A percentile compares a stretch with the other conserved stretches of the same genome.
Conservation (phyloP, 2,797 vertebrate species). For the Urosaurus nigricauda region DNA sequence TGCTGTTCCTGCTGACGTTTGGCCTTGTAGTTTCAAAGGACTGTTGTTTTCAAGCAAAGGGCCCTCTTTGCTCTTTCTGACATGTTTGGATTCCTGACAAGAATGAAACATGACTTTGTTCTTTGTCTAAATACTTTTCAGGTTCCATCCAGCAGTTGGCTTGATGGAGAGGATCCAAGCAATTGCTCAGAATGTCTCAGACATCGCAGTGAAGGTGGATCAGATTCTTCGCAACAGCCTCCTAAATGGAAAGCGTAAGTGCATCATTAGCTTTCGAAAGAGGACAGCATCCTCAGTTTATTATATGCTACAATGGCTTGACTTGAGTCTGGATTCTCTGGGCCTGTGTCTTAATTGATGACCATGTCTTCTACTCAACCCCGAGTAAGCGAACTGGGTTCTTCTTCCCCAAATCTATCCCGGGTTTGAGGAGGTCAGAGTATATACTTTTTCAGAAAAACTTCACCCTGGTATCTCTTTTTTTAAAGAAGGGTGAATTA, state of each 20-base stretch:
- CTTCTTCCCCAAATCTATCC: too few relatives aligned
- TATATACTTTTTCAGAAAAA: neutral
- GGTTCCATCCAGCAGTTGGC: conserved; percentile 85
- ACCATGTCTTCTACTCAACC: neutral
- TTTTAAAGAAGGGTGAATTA: neutral
- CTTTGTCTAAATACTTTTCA: conserved; percentile 60
- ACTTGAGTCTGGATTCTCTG: neutral
- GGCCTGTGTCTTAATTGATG: neutral
- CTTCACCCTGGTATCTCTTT: neutral
- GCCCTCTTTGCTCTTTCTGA: conserved; percentile 12
- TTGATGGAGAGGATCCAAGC: conserved; percentile 96
- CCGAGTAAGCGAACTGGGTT: neutral
- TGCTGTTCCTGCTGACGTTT: neutral
- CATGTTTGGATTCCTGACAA: conserved; percentile 10
- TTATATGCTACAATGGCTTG: neutral
- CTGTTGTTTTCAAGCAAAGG: neutral
- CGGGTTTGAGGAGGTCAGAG: neutral
- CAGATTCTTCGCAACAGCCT: conserved; percentile 93
- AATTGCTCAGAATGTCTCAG: conserved; percentile 97
- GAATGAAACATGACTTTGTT: conserved; percentile 23
- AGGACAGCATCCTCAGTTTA: neutral
- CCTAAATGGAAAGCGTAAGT: conserved; percentile 86
- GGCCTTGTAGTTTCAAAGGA: conserved; percentile 24
- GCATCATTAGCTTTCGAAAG: neutral
- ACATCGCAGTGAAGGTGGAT: conserved; percentile 93